Evolutionary conservation across 1,140 invertebrate genomes (phyloP).

Genomic region (Eciton burchellii): DNA sequence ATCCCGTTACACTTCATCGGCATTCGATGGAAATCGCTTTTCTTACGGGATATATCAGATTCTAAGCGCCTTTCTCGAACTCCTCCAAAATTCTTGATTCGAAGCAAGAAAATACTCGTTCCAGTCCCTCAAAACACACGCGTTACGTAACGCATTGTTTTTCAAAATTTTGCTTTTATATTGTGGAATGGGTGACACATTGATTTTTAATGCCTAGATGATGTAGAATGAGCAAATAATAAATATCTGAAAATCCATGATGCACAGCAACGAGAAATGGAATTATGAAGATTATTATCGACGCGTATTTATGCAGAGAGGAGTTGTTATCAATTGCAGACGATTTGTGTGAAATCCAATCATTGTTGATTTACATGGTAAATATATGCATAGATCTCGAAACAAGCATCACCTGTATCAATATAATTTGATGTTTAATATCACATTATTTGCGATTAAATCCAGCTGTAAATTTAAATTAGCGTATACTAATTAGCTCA

Average conservation of each 20-base stretch:
- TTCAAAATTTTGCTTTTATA: too few species aligned
- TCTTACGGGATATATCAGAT: not conserved
- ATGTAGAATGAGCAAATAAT: not conserved
- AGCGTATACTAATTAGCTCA: not conserved
- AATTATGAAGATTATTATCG: not conserved
- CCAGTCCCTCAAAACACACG: too few species aligned
- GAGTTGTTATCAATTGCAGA: conserved; percentile 7
- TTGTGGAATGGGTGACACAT: too few species aligned
- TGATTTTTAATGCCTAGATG: too few species aligned
- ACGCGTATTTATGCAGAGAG: not conserved
- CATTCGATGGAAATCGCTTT: not conserved
- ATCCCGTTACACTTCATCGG: not conserved
- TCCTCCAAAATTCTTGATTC: not conserved
- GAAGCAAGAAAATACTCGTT: too few species aligned
- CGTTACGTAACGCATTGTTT: too few species aligned
- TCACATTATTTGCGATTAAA: conserved; percentile 16
- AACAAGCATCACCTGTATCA: not conserved
- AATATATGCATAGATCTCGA: conserved; percentile 11
- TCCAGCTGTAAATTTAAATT: not conserved
- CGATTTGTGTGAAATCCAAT: conserved; percentile 17
- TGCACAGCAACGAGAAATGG: not conserved
- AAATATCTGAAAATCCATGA: conserved; percentile 11
- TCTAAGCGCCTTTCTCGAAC: not conserved
- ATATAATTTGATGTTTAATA: conserved; percentile 2
- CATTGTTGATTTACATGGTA: not conserved